A percentile compares a stretch with the other conserved stretches of the same genome.
phyloP scores from a whole-genome alignment of 2,113 vertebrate genomes.

The Coregonus clupeaformis region DNA sequence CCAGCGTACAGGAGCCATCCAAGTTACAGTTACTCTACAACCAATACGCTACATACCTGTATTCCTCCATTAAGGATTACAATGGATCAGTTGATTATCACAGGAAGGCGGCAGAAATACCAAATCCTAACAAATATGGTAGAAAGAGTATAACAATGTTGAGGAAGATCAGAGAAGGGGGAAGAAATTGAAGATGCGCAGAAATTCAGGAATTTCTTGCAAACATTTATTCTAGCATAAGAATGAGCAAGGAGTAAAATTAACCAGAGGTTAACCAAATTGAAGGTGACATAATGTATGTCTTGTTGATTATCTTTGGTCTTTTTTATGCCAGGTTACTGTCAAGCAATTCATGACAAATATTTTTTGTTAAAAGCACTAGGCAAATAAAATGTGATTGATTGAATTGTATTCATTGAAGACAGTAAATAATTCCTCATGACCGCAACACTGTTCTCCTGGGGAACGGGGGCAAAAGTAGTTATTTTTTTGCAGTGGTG shows the following conservation, averaged over 20 bases:
- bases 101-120: slow-evolving; percentile 43
- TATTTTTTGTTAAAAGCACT: too few species aligned
- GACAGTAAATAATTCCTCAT: too few species aligned
- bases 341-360: too few species aligned
- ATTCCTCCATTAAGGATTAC: neutral
- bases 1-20: neutral
- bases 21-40: slow-evolving; percentile 39
- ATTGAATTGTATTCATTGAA: too few species aligned
- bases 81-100: slow-evolving; percentile 10
- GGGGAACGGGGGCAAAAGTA: too few species aligned
- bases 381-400: too few species aligned
- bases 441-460: too few species aligned
- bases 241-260: neutral
- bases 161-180: slow-evolving; percentile 11
- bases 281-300: too few species aligned
- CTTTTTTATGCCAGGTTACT: too few species aligned
- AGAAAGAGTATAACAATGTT: slow-evolving; percentile 35
- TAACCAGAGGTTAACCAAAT: neutral
- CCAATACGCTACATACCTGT: slow-evolving; percentile 29
- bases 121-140: neutral
- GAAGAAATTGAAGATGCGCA: neutral
- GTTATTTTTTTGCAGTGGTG: too few species aligned
- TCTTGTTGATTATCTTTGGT: too few species aligned
- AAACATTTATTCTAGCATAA: too few species aligned
- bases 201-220: slow-evolving; percentile 44